Base-by-base conservation (phyloP, 2,888 invertebrate genomes). In the Lymantria monacha region DNA sequence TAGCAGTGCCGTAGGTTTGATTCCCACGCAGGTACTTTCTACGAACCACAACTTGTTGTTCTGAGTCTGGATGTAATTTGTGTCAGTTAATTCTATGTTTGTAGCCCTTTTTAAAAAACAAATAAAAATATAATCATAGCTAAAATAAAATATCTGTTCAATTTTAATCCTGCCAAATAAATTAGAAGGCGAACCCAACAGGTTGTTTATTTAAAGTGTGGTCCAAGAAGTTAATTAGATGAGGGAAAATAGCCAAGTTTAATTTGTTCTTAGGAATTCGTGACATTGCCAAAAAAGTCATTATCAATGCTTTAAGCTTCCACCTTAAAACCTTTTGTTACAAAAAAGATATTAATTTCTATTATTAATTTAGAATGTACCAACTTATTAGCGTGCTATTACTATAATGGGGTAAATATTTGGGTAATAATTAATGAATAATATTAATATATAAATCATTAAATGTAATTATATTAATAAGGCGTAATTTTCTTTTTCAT, bases 171-270 rank as follows among this genome's bases (percentile, higher is more conserved):
- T 53, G 54, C 52, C 42, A 47, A 57, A 48, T 49, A 63, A 64
- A 63, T 69, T 63, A 55, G 52, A 53, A 55, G 47, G 48, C 53
- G 44, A 46, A 59, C 54, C 66, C 62, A 67, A 67, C 67, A 68
- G 69, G 67, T 68, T 67, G 69, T 63, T 63, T 69, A 63, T 69
- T 67, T 65, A 66, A 67, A 69, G 51, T 65, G 63, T 52, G 57
- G 60, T 65, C 62, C 57, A 64, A 67, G 64, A 70, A 72, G 70
- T 70, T 72, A 74, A 74, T 74, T 74, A 71, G 70, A 61, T 60
- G 51, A 69, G 70, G 65, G 69, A 12, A 57, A 60, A 63, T 63
- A 58, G 53, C 58, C 61, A 74, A 74, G 70, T 74, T 74, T 69
- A 71, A 72, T 71, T 72, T 70, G 71, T 61, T 70, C 53, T 59